A percentile compares a stretch with the other conserved stretches of the same genome.
Evolutionary conservation across 37 sponge, comb jelly and placozoan species (phyloP).

Genomic region (Cladorhizidae sp.): DNA sequence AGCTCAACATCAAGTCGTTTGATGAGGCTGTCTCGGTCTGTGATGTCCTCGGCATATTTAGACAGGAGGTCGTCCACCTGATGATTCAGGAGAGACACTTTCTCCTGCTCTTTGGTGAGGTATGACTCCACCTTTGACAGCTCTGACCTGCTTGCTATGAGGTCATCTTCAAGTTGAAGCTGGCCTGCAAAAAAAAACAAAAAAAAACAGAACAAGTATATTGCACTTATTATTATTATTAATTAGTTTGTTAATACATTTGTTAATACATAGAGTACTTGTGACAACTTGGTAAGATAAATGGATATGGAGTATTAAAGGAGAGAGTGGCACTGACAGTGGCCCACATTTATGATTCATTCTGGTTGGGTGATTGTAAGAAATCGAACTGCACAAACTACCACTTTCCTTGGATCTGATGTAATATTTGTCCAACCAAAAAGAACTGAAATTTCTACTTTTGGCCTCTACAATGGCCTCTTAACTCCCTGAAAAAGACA

Average conservation of each 20-base stretch:
- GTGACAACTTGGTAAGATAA: too few relatives aligned
- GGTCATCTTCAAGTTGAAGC: constrained; percentile 38
- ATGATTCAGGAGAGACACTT: constrained; percentile 34
- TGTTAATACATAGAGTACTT: too few relatives aligned
- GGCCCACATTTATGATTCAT: too few relatives aligned
- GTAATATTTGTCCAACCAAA: too few relatives aligned
- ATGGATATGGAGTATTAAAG: too few relatives aligned
- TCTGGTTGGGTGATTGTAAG: too few relatives aligned
- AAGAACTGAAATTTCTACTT: too few relatives aligned
- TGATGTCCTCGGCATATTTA: constrained; percentile 12
- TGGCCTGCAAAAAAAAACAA: background rate
- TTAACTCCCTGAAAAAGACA: too few relatives aligned
- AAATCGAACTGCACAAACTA: too few relatives aligned
- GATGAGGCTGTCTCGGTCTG: constrained; percentile 20
- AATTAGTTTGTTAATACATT: background rate
- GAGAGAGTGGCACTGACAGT: too few relatives aligned
- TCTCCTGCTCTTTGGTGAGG: constrained; percentile 29
- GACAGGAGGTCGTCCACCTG: constrained; percentile 12
- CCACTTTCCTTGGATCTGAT: too few relatives aligned
- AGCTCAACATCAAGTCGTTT: constrained; percentile 23
- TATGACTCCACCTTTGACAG: constrained; percentile 20
- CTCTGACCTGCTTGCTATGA: constrained; percentile 31
- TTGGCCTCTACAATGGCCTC: too few relatives aligned
- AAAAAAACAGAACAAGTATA: background rate
- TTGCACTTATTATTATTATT: background rate